Base-by-base conservation (phyloP, 2,888 invertebrate species). In the Euplexia lucipara region DNA sequence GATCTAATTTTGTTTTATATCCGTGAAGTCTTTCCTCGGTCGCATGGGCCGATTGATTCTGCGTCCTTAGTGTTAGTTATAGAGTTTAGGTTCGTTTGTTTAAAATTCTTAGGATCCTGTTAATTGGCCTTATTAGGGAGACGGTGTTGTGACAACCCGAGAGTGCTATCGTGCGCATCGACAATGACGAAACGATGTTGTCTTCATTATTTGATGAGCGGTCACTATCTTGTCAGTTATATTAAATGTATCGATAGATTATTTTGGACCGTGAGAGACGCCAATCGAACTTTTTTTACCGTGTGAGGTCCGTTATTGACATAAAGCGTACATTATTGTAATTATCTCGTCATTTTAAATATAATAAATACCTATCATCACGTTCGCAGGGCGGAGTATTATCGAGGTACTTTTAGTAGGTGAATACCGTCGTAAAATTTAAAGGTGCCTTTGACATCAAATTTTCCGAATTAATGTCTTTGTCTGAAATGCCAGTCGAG, bases 111-210 rank as follows among this genome's bases (percentile, higher is more conserved):
- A 88, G 86, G 89, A 88, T 92, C 88, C 89, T 92, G 92, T 95
- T 95, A 95, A 95, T 95, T 95, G 95, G 95, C 89, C 94, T 95
- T 94, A 95, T 95, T 95, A 95, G 91, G 90, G 87, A 93, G 94
- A 95, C 93, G 90, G 92, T 95, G 95, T 95, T 95, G 95, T 95
- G 95, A 95, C 95, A 95, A 94, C 91, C 87, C 86, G 88, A 92
- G 92, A 95, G 95, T 94, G 95, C 91, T 95, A 95, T 95, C 95
- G 94, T 95, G 94, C 86, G 88, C 93, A 95, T 95, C 95, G 93
- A 95, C 95, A 95, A 94, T 95, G 95, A 95, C 95, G 95, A 95
- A 95, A 95, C 95, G 95, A 93, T 91, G 93, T 92, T 95, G 95
- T 95, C 95, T 95, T 95, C 93, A 95, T 95, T 94, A 94, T 94